Evolutionary conservation across 2,797 vertebrate species (phyloP).

Genomic region (Megalops cyprinoides): DNA sequence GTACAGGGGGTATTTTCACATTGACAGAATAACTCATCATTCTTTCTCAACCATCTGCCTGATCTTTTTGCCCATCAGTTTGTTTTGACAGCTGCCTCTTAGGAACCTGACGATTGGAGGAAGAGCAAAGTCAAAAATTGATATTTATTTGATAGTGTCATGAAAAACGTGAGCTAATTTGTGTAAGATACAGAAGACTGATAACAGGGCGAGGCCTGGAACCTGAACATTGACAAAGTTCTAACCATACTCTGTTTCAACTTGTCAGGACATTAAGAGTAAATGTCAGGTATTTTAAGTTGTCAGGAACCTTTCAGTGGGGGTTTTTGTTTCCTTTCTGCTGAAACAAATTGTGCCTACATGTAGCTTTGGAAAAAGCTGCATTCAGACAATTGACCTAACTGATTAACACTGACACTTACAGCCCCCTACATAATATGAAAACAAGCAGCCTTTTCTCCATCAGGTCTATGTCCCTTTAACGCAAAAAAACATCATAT

Average conservation of each 20-base stretch:
- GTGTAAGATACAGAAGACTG: no score
- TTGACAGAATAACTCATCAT: background rate
- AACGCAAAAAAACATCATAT: background rate
- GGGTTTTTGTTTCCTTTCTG: background rate
- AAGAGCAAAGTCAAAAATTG: background rate
- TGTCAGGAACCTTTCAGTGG: background rate
- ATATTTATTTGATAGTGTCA: background rate
- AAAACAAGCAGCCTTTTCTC: conserved; percentile 6
- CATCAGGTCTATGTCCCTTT: background rate
- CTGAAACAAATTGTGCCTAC: background rate
- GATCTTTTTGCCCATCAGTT: background rate
- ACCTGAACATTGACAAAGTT: background rate
- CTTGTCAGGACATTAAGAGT: background rate
- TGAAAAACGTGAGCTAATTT: background rate
- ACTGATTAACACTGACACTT: background rate
- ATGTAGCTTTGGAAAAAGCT: background rate
- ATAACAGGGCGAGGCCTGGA: background rate
- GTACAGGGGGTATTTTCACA: background rate
- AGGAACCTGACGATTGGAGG: background rate
- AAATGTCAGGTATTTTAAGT: background rate
- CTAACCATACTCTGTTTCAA: conserved; percentile 1
- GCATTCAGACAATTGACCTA: background rate
- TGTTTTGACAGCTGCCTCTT: conserved; percentile 8
- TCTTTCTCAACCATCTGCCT: background rate
- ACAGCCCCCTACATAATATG: background rate